Conservation (phyloP, 2,113 vertebrate species). For the Mesitornis unicolor region DNA sequence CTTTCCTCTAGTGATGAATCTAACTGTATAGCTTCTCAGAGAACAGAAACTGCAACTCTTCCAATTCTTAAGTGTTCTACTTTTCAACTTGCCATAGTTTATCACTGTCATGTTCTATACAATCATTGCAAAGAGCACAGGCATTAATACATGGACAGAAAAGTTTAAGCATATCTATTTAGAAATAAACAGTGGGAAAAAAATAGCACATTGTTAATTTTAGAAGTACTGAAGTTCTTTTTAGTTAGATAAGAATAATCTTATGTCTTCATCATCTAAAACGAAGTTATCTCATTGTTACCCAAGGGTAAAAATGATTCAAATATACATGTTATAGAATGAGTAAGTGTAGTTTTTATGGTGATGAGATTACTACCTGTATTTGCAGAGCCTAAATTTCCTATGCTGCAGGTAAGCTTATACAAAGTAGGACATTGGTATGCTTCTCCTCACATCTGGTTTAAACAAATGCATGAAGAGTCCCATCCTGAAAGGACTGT, state of each 20-base stretch:
- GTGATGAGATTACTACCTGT: background rate
- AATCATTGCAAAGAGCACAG: background rate
- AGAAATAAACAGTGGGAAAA: background rate
- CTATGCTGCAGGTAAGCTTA: background rate
- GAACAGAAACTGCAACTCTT: background rate
- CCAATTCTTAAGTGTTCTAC: background rate
- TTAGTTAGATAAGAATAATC: background rate
- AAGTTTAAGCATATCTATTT: background rate
- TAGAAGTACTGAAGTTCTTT: background rate
- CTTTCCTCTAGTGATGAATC: background rate
- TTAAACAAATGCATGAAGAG: background rate
- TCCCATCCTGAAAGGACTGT: background rate
- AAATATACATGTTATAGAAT: background rate
- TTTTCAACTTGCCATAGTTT: background rate
- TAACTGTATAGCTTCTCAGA: background rate
- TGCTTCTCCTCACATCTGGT: background rate
- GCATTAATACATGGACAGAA: background rate
- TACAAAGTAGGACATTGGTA: background rate
- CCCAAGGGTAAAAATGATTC: background rate
- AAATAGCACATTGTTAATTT: background rate
- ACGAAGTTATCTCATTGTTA: background rate
- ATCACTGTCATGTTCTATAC: background rate
- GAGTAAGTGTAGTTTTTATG: background rate
- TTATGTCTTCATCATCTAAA: background rate
- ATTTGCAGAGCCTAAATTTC: background rate